Percentiles rank a stretch among this genome's conserved stretches.
These are phyloP conservation scores for Andinoacara biseriatus DNA, from an alignment of 2,113 vertebrate genomes.

Conservation along the genomic window DNA sequence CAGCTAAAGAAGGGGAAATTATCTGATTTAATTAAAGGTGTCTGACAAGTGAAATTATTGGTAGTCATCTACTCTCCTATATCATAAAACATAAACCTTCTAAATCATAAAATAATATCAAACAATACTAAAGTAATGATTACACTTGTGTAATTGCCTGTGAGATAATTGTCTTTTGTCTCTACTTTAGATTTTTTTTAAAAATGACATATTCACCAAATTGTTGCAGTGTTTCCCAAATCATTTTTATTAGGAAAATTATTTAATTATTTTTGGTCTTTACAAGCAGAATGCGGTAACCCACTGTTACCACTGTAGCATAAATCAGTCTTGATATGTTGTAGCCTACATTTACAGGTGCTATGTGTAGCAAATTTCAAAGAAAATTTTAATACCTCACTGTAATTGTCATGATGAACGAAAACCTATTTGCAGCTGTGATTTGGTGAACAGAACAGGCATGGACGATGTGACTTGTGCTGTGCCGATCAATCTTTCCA, in stretches of 20 bases:
- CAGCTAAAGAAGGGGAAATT: too few species aligned
- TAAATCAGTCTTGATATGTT: too few species aligned
- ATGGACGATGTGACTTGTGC: background rate
- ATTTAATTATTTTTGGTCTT: background rate
- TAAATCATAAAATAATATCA: background rate
- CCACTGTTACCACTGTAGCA: background rate
- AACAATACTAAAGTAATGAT: background rate
- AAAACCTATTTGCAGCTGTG: background rate
- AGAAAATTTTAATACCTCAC: slow-evolving; percentile 31
- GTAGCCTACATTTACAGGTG: background rate
- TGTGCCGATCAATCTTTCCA: background rate
- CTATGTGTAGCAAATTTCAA: slow-evolving; percentile 29
- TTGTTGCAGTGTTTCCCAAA: background rate
- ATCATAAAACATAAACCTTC: background rate
- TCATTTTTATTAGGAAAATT: too few species aligned
- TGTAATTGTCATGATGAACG: background rate
- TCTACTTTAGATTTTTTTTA: background rate
- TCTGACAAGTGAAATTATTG: background rate
- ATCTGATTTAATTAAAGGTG: background rate
- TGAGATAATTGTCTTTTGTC: background rate
- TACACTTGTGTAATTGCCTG: background rate
- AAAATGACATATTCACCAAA: background rate
- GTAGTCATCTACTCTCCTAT: background rate
- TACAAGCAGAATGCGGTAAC: background rate
- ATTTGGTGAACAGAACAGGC: background rate